Evolutionary conservation across 2,888 invertebrate species (phyloP), one percentile per base, ranked within the genome.

Genomic region (Oxycera nigricornis): DNA sequence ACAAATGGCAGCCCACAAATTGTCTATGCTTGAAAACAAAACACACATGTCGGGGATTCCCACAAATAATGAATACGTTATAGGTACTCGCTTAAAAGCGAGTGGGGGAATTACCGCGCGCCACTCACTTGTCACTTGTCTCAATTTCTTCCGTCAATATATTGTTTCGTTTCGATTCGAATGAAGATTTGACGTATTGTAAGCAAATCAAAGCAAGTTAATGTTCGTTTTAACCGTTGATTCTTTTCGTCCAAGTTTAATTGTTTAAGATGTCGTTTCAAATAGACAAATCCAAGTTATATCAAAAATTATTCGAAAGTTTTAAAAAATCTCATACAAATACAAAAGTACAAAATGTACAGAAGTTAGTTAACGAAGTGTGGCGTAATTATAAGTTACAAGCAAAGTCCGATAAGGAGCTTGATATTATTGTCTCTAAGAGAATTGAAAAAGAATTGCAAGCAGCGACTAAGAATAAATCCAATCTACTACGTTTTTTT

Each of bases 391-490:
- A 55, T 24, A 55, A 55, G 24, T 24, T 24, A 24, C 55, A 55
- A 55, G 55, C 55, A 55, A 55, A 22, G 55, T 24, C 55, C 22
- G 55, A 55, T 17, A 22, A 55, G 55, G 55, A 55, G 24, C 55
- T 55, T 55, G 55, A 55, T 24, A 20, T 24, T 2, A 24, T 55
- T 20, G 55, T 2, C 22, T 55, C 22, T 11, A 22, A 55, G 22
- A 55, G 55, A 24, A 55, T 55, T 55, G 55, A 6, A 2, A 24
- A 55, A 2, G 55, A 55, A 55, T 20, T 55, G 55, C 55, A 55
- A 20, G 24, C 20, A 55, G 55, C 55, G 24, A 55, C 55, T 55
- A 22, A 24, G 55, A 55, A 55, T 17, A 55, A 55, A 55, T 55
- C 11, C 22, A 55, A 24, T 24, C 55, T 55, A 24, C 24, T 55